Conservation (phyloP, 2,113 vertebrate genomes). For the Aphyosemion australe region DNA sequence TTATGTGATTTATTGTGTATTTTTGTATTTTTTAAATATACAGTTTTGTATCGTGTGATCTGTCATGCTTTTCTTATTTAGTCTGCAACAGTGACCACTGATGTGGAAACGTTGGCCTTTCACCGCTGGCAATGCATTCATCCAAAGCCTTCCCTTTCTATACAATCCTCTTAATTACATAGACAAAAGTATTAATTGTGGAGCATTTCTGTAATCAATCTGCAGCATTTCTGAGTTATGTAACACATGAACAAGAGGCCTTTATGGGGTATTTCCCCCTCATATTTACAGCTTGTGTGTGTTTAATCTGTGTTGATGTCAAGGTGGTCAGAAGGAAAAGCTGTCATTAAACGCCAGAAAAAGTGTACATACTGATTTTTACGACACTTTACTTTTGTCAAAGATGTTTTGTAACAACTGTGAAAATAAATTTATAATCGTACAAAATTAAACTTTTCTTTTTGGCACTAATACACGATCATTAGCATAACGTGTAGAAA, state of each 20-base stretch:
- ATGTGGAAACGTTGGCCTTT: conserved; percentile 44
- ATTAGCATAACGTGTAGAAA: too few relatives aligned
- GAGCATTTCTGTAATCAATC: conserved; percentile 52
- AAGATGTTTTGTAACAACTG: not conserved
- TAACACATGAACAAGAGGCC: conserved; percentile 58
- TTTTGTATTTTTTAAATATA: conserved; percentile 36
- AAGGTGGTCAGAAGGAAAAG: conserved; percentile 11
- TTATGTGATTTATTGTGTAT: conserved; percentile 17
- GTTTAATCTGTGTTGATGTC: conserved; percentile 26
- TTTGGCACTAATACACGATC: not conserved
- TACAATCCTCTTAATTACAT: conserved; percentile 31
- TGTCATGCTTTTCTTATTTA: conserved; percentile 35
- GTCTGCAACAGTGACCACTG: conserved; percentile 23
- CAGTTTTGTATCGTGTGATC: conserved; percentile 28
- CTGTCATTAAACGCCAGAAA: too few relatives aligned
- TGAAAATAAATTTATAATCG: conserved; percentile 49
- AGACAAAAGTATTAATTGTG: conserved; percentile 47
- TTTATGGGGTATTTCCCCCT: conserved; percentile 14
- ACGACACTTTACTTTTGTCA: not conserved
- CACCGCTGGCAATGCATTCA: conserved; percentile 42
- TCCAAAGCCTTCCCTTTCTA: conserved; percentile 50
- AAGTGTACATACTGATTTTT: conserved; percentile 22
- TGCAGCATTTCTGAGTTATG: conserved; percentile 59
- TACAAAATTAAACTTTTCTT: not conserved
- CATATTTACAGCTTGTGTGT: conserved; percentile 31